Base-by-base conservation (phyloP, 2,888 invertebrate species). In the Ectemnius cavifrons region DNA sequence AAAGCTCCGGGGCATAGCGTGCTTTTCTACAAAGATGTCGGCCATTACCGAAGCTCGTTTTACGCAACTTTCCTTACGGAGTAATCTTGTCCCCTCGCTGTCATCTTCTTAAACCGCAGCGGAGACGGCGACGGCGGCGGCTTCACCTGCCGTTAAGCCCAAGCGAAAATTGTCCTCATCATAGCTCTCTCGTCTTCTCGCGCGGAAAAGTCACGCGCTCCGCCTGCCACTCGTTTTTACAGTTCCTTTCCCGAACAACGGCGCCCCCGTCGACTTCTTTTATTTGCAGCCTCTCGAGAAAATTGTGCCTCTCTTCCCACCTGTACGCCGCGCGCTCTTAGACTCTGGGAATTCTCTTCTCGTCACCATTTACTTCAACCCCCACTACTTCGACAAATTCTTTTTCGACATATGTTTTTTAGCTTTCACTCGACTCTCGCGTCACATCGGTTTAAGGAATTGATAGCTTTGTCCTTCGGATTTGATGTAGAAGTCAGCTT, bases 161-260 rank as follows among this genome's bases (percentile, higher is more conserved):
- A 73, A 65, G 66, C 64, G 78, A 78, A 74, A 76, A 78, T 78
- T 76, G 73, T 80, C 73, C 70, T 65, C 70, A 70, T 77, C 70
- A 72, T 71, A 80, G 74, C 78, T 64, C 45, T 76, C 69, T 45
- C n/a, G 62, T 46, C 23, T 62, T 52, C 56, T 47, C 64, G 58
- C 64, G 64, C 61, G 62, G 61, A 78, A 73, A 76, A 80, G 76
- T 76, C 80, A 65, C 65, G 65, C 71, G 71, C 68, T 56, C 4
- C 52, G 16, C 27, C 63, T 18, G 4, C 61, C 27, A n/a, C 18
- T 18, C 20, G 18, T 4, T 46, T 8, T 63, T n/a, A 16, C 14
- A 20, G 11, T 18, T 2, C 27, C 13, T 47, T 13, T 13, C 63
- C 47, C 58, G 58, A 63, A 68, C 69, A 56, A 72, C 69, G 63